Evolutionary conservation across 23 tunicate genomes (phyloP).

Genomic region (Trididemnum clinides): DNA sequence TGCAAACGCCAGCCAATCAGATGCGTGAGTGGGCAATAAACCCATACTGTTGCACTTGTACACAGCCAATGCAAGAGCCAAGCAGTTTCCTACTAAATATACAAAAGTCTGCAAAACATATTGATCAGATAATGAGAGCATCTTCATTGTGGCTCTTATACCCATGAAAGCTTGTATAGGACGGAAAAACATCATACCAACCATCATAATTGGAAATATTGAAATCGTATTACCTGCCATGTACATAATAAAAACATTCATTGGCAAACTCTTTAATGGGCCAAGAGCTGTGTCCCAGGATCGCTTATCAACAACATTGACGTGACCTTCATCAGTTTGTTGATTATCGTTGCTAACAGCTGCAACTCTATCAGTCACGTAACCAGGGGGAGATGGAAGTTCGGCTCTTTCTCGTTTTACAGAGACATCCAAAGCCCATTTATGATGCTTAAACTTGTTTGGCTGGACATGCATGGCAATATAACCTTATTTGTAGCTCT

Average conservation of each 20-base stretch:
- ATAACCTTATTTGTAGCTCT: not conserved
- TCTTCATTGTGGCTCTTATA: constrained; percentile 67
- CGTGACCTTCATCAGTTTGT: constrained; percentile 19
- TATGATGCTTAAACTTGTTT: constrained; percentile 10
- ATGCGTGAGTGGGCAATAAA: constrained; percentile 86
- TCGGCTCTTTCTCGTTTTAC: constrained; percentile 52
- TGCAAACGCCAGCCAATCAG: constrained; percentile 95
- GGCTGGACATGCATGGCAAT: not conserved
- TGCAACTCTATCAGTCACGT: constrained; percentile 22
- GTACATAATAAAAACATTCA: constrained; percentile 97
- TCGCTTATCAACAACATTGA: constrained; percentile 71
- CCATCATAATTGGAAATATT: constrained; percentile 99
- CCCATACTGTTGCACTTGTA: constrained; percentile 99
- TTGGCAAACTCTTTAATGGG: constrained; percentile 90
- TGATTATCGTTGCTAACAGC: constrained; percentile 6
- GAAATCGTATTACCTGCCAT: constrained; percentile 97
- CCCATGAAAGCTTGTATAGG: constrained; percentile 89
- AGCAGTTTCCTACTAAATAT: constrained; percentile 68
- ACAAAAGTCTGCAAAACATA: constrained; percentile 73
- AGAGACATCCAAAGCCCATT: constrained; percentile 69
- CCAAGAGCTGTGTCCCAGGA: constrained; percentile 97
- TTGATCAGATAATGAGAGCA: constrained; percentile 69
- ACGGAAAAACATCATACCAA: constrained; percentile 96
- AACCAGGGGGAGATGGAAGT: constrained; percentile 81
- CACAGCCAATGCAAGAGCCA: constrained; percentile 87